Conservation (phyloP, 2,797 vertebrate genomes). For the Eulemur coronatus region DNA sequence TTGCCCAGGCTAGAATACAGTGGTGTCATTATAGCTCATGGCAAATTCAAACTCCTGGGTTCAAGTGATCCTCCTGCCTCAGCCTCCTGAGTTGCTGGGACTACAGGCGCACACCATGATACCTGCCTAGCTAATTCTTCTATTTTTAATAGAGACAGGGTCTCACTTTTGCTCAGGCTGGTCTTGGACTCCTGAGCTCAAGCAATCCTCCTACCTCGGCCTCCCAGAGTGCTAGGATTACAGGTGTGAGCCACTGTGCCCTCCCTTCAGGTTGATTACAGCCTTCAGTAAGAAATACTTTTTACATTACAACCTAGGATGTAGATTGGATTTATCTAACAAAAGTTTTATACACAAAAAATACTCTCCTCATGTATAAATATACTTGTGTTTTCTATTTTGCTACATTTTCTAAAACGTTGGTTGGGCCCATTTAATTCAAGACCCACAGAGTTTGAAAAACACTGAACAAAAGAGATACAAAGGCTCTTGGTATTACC, state of each 20-base stretch:
- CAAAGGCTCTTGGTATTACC: neutral
- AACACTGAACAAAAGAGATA: slow-evolving; percentile 4
- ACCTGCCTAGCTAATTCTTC: neutral
- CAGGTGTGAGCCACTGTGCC: neutral
- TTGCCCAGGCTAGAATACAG: neutral
- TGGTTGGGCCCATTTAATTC: neutral
- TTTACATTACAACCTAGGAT: neutral
- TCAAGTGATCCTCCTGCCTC: neutral
- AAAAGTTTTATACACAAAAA: neutral
- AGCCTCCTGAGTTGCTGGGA: neutral
- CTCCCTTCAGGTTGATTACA: neutral
- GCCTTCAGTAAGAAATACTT: neutral
- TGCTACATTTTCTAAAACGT: neutral
- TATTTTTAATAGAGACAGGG: neutral
- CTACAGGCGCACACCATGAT: neutral
- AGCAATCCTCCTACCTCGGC: neutral
- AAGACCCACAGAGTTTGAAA: slow-evolving; percentile 3
- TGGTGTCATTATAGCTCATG: neutral
- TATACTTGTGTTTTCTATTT: neutral
- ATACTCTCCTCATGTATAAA: neutral
- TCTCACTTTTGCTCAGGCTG: neutral
- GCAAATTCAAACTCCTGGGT: neutral
- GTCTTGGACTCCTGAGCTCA: neutral
- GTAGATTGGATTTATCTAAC: neutral
- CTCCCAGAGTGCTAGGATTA: neutral